phyloP scores from a whole-genome alignment of 1,140 invertebrate genomes.

The Drosophila sturtevanti region DNA sequence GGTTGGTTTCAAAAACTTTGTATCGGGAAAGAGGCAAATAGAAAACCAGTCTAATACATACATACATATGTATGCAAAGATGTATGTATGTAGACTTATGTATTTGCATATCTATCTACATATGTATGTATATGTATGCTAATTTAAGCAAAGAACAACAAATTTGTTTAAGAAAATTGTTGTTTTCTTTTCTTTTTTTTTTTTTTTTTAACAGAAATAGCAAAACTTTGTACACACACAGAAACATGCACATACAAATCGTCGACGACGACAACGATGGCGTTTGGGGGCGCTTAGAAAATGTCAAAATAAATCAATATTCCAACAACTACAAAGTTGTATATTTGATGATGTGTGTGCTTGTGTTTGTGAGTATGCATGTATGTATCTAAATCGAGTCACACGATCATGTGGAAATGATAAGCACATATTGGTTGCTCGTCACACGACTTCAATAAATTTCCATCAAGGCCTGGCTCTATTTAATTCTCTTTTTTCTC shows the following conservation, averaged over 20 bases:
- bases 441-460: conserved; percentile 68
- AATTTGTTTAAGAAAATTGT: conserved; percentile 19
- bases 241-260: conserved; percentile 34
- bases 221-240: not conserved
- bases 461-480: conserved; percentile 47
- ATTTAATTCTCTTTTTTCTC: no score
- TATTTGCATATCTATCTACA: conserved; percentile 5
- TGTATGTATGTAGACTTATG: not conserved
- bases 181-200: not conserved
- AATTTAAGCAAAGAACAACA: conserved; percentile 46
- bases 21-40: not conserved
- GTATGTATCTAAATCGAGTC: conserved; percentile 12
- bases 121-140: conserved; percentile 21
- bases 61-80: not conserved
- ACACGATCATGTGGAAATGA: conserved; percentile 76
- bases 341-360: not conserved
- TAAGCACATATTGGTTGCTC: conserved; percentile 52
- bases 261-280: not conserved
- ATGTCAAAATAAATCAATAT: conserved; percentile 59
- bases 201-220: conserved; percentile 1
- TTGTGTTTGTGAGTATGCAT: not conserved
- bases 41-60: conserved; percentile 11
- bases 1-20: not conserved
- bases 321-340: conserved; percentile 4
- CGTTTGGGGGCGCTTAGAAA: conserved; percentile 21